These are phyloP conservation scores for Pachymerium ferrugineum DNA, from an alignment of 2,888 invertebrate genomes.

Conservation along the genomic window DNA sequence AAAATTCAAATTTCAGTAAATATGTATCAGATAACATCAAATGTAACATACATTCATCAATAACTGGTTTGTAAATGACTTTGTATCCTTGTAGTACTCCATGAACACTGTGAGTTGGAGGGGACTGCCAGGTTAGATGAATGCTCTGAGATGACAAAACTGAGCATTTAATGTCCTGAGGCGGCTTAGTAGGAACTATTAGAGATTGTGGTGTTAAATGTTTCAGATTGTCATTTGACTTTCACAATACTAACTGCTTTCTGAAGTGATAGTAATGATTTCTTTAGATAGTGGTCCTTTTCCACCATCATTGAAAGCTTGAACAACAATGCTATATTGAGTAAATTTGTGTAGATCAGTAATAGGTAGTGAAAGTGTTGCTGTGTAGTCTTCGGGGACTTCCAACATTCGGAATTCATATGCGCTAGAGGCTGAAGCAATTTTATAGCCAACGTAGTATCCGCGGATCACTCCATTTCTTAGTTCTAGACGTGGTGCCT, in stretches of 20 bases:
- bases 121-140: constrained; percentile 46
- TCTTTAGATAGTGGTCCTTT: constrained; percentile 45
- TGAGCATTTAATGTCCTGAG: constrained; percentile 44
- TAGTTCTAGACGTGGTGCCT: not conserved
- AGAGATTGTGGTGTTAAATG: not conserved
- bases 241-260: constrained; percentile 43
- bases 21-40: not conserved
- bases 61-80: constrained; percentile 43
- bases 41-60: not conserved
- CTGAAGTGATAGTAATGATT: constrained; percentile 44
- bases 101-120: constrained; percentile 46
- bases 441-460: constrained; percentile 7
- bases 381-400: constrained; percentile 18
- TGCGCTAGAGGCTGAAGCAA: not conserved
- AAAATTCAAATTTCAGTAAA: too few relatives aligned
- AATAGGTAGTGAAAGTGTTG: not conserved
- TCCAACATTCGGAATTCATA: not conserved
- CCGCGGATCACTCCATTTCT: constrained; percentile 5
- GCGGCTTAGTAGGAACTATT: constrained; percentile 47
- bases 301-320: constrained; percentile 46
- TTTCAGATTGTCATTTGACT: not conserved
- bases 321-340: constrained; percentile 45
- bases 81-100: constrained; percentile 48
- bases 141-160: constrained; percentile 44
- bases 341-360: constrained; percentile 40